phyloP scores from a whole-genome alignment of 2,888 invertebrate species.

The Drosophila vallismaia region DNA sequence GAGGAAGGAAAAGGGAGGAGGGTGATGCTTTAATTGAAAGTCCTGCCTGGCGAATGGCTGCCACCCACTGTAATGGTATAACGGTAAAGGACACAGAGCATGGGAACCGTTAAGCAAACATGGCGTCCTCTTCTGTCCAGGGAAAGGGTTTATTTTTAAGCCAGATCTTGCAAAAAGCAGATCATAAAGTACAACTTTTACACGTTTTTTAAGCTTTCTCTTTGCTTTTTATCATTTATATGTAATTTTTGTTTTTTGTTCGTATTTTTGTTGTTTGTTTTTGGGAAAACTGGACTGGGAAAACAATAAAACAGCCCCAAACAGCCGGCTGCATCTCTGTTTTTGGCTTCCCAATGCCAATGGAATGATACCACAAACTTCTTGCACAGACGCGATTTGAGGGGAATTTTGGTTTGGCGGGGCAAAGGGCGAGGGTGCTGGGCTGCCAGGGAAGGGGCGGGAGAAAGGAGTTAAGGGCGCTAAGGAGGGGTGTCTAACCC shows the following conservation, averaged over 20 bases:
- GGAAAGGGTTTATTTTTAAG: slow-evolving; percentile 31
- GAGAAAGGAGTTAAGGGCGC: not conserved
- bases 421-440: not conserved
- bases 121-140: slow-evolving; percentile 54
- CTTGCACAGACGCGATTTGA: slow-evolving; percentile 33
- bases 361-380: slow-evolving; percentile 39
- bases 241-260: slow-evolving; percentile 18
- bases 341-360: slow-evolving; percentile 38
- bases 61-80: slow-evolving; percentile 21
- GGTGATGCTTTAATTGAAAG: slow-evolving; percentile 76
- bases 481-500: slow-evolving; percentile 38
- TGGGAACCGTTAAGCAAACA: slow-evolving; percentile 53
- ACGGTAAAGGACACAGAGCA: slow-evolving; percentile 3
- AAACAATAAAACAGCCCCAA: slow-evolving; percentile 50
- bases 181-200: slow-evolving; percentile 7
- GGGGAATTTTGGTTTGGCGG: slow-evolving; percentile 4
- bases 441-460: not conserved
- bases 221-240: slow-evolving; percentile 9
- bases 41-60: slow-evolving; percentile 65
- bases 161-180: not conserved
- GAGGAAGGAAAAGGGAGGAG: slow-evolving; percentile 42
- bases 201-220: not conserved
- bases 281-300: slow-evolving; percentile 13
- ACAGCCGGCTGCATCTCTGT: slow-evolving; percentile 16
- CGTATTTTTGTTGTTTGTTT: slow-evolving; percentile 42